Evolutionary conservation across 2,797 vertebrate genomes (phyloP).

Genomic region (Hephaestus fuliginosus): DNA sequence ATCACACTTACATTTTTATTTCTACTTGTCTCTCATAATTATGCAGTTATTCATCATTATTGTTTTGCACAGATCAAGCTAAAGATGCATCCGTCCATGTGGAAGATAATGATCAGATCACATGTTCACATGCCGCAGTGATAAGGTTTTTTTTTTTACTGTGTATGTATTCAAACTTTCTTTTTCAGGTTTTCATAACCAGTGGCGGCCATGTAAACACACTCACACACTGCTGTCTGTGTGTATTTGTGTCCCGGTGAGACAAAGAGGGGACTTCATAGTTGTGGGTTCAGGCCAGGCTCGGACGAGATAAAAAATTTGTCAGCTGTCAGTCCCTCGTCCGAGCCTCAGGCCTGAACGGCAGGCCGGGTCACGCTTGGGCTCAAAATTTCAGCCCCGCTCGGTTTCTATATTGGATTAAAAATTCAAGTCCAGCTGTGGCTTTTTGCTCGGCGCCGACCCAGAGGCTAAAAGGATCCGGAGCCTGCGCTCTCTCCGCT

Average conservation of each 20-base stretch:
- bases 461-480: constrained; percentile 53
- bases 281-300: constrained; percentile 21
- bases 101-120: not conserved
- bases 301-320: not conserved
- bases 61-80: too few relatives aligned
- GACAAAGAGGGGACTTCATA: constrained; percentile 6
- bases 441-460: constrained; percentile 15
- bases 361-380: constrained; percentile 32
- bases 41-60: too few relatives aligned
- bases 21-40: too few relatives aligned
- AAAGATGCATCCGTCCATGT: too few relatives aligned
- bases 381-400: not conserved
- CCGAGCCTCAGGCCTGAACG: constrained; percentile 16
- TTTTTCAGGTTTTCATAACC: not conserved
- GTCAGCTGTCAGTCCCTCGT: constrained; percentile 10
- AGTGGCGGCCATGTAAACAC: not conserved
- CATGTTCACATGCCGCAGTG: not conserved
- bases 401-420: constrained; percentile 31
- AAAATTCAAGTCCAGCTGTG: constrained; percentile 49
- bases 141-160: not conserved
- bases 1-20: too few relatives aligned
- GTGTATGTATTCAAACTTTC: not conserved
- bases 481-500: constrained; percentile 32
- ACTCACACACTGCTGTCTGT: not conserved
- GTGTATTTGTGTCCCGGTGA: not conserved